Base-by-base conservation (phyloP, 2,888 invertebrate genomes). In the Andrena fulva region DNA sequence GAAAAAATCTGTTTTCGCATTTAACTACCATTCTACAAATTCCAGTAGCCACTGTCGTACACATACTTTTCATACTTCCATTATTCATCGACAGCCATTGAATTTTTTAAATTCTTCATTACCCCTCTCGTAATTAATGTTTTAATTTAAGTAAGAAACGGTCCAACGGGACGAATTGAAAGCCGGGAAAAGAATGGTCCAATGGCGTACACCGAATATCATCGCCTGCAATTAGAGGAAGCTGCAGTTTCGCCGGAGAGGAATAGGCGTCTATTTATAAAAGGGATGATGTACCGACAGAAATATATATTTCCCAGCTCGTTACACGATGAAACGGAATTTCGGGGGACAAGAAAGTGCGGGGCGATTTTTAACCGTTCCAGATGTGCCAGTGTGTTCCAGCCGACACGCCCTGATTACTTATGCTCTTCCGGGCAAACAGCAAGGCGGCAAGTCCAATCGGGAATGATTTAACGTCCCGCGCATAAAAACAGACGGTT, bases 401-500 rank as follows among this genome's bases (percentile, higher is more conserved):
- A 59, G 29, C 54, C 63, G 81, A 68, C 85, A 85, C 86, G 84
- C 85, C 84, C 75, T 52, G 73, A 77, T 87, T 85, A 87, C 90
- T 89, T 90, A 89, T 80, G 82, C 86, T 87, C 88, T 91, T 90
- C 88, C 88, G 88, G 89, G 85, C 87, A 85, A 89, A 89, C 87
- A 87, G 83, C 84, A 59, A 73, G 60, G 82, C 80, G 77, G 72
- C 71, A 72, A 74, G 72, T 62, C 87, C 84, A 85, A 86, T 86
- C 83, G 87, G 82, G 87, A 90, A 90, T 91, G 91, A 91, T 91
- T 91, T 91, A 91, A 88, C 83, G 89, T 74, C 77, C 73, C 64
- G 66, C 68, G 56, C 77, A 77, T 87, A 84, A 87, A 85, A 89
- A 90, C 90, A 89, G 85, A 83, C 87, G 89, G 90, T 90, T 91